Percentiles rank a stretch among this genome's conserved stretches.
These are phyloP conservation scores for Dinomys branickii DNA, from an alignment of 2,113 vertebrate genomes.

Conservation along the genomic window DNA sequence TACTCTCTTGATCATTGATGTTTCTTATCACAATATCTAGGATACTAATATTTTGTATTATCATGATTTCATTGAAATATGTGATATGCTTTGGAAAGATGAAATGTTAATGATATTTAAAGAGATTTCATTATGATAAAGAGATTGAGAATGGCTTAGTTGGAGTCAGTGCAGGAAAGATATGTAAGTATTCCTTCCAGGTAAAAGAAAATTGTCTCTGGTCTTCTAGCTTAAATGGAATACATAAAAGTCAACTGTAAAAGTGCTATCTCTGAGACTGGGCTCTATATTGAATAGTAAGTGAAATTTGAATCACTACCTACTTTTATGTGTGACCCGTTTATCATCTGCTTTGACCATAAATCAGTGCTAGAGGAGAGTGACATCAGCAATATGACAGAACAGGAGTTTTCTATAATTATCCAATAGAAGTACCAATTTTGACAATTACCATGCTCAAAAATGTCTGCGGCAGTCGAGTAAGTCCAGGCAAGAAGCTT, in stretches of 20 bases:
- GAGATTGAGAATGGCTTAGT: neutral
- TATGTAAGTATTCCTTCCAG: neutral
- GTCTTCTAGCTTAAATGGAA: neutral
- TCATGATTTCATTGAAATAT: neutral
- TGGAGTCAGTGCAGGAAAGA: neutral
- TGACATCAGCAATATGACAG: neutral
- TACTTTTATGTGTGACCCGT: neutral
- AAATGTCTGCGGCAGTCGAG: too few species aligned
- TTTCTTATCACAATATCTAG: neutral
- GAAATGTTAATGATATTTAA: neutral
- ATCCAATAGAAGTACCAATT: neutral
- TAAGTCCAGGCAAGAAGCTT: neutral
- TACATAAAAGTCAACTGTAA: neutral
- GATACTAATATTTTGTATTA: neutral
- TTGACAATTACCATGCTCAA: neutral
- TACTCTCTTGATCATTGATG: neutral
- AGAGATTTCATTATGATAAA: slow-evolving; percentile 33
- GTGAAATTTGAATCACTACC: neutral
- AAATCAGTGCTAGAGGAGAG: neutral
- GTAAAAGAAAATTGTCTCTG: neutral
- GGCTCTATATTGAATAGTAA: neutral
- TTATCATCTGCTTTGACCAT: neutral
- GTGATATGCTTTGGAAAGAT: neutral
- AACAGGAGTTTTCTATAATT: neutral
- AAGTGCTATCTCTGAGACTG: neutral